Evolutionary conservation across 2,113 vertebrate species (phyloP).

Genomic region (Azemiops feae): DNA sequence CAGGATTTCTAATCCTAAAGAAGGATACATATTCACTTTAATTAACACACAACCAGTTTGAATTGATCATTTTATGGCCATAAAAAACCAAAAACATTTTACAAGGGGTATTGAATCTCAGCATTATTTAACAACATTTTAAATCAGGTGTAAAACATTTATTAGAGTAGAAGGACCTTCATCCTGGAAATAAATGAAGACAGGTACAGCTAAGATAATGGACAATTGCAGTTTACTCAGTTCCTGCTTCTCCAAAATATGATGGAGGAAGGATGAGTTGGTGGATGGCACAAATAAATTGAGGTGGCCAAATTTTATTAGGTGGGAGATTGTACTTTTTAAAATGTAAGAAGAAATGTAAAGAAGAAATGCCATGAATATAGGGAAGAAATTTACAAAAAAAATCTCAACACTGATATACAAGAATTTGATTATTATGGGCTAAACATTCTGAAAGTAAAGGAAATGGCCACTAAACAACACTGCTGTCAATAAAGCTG

Average conservation of each 20-base stretch:
- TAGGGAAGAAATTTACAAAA: background rate
- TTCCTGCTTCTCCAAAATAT: background rate
- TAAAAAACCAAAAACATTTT: background rate
- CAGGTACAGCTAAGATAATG: background rate
- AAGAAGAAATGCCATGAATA: background rate
- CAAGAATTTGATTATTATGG: background rate
- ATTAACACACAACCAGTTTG: background rate
- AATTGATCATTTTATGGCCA: background rate
- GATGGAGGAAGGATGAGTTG: background rate
- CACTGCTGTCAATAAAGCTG: background rate
- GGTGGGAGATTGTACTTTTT: background rate
- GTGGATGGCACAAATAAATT: background rate
- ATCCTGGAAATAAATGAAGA: background rate
- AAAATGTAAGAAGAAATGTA: background rate
- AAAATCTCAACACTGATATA: background rate
- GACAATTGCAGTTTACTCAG: background rate
- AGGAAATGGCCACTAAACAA: background rate
- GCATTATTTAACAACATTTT: background rate
- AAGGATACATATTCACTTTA: background rate
- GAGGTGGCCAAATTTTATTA: background rate
- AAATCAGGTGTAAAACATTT: background rate
- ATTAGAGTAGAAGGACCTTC: background rate
- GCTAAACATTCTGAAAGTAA: background rate
- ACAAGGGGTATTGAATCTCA: background rate
- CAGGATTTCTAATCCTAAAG: background rate